phyloP scores from a whole-genome alignment of 2,113 vertebrate species.

The Burhinus bistriatus region DNA sequence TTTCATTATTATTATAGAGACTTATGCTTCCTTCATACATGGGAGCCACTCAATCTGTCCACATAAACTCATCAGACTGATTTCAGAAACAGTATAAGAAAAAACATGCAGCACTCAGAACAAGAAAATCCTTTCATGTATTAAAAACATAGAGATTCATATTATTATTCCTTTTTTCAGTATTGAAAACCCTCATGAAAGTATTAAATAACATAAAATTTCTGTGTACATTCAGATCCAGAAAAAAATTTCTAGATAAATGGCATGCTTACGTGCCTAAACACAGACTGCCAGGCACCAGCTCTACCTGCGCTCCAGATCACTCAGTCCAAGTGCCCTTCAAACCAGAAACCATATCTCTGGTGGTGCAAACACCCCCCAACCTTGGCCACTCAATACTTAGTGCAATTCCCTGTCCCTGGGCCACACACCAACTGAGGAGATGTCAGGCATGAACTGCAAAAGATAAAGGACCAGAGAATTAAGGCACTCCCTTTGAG shows the following conservation, averaged over 20 bases:
- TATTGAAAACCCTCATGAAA: background rate
- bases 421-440: too few species aligned
- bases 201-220: background rate
- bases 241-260: background rate
- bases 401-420: too few species aligned
- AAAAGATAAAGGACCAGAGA: too few species aligned
- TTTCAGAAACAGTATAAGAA: background rate
- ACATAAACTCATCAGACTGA: background rate
- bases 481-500: too few species aligned
- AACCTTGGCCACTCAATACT: too few species aligned
- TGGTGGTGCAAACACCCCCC: too few species aligned
- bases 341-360: background rate
- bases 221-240: background rate
- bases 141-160: background rate
- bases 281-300: background rate
- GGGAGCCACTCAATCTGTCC: background rate
- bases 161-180: background rate
- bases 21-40: background rate
- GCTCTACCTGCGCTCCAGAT: background rate
- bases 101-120: background rate
- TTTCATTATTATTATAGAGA: conserved; percentile 40
- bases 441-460: too few species aligned
- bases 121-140: background rate
- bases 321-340: background rate
- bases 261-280: background rate